phyloP scores from a whole-genome alignment of 2,888 invertebrate genomes.

The Morpho achilles region DNA sequence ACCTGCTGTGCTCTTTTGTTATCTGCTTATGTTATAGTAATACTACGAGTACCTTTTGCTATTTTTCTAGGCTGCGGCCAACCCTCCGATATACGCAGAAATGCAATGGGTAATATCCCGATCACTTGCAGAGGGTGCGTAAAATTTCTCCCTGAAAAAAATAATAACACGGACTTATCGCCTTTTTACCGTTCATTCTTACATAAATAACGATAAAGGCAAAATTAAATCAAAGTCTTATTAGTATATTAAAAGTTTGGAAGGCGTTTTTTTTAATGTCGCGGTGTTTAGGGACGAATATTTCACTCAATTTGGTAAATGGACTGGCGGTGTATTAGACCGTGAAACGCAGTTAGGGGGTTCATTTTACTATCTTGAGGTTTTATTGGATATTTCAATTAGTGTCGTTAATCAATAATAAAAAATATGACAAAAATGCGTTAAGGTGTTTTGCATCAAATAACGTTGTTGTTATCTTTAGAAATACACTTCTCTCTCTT shows the following conservation, averaged over 20 bases:
- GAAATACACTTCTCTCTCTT: too few species aligned
- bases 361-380: slow-evolving; percentile 41
- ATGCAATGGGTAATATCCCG: slow-evolving; percentile 31
- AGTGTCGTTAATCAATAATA: neutral
- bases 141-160: slow-evolving; percentile 45
- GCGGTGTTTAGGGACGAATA: slow-evolving; percentile 68
- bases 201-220: slow-evolving; percentile 79
- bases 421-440: too few species aligned
- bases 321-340: slow-evolving; percentile 51
- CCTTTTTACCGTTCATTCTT: slow-evolving; percentile 64
- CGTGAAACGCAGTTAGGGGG: slow-evolving; percentile 50
- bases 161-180: slow-evolving; percentile 71
- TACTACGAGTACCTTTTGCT: neutral
- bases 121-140: slow-evolving; percentile 47
- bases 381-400: slow-evolving; percentile 30
- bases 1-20: too few species aligned
- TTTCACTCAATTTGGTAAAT: slow-evolving; percentile 77
- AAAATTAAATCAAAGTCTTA: slow-evolving; percentile 79
- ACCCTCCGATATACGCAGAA: slow-evolving; percentile 36
- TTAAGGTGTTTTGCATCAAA: too few species aligned
- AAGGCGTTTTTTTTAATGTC: slow-evolving; percentile 72
- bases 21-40: too few species aligned
- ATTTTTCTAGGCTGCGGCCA: slow-evolving; percentile 36
- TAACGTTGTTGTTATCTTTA: too few species aligned
- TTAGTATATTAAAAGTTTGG: slow-evolving; percentile 76